These are phyloP conservation scores for Polietes domitor DNA, from an alignment of 2,888 invertebrate genomes.

Conservation along the genomic window DNA sequence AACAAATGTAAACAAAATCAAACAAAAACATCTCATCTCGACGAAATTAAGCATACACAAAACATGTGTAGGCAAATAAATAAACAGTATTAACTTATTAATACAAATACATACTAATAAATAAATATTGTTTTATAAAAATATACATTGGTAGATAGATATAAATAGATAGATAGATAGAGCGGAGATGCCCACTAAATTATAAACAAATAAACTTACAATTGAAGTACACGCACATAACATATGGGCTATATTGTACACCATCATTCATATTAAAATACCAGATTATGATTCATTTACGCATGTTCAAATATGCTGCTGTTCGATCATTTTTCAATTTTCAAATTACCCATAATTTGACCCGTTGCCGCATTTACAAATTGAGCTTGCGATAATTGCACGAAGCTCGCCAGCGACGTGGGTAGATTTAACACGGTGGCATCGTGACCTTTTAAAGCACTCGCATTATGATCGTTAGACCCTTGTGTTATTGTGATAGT, in stretches of 20 bases:
- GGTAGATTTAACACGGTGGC: slow-evolving; percentile 76
- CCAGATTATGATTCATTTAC: not conserved
- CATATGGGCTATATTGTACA: not conserved
- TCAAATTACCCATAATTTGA: slow-evolving; percentile 77
- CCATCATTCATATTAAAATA: not conserved
- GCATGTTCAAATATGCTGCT: not conserved
- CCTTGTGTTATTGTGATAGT: slow-evolving; percentile 79
- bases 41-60: not conserved
- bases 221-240: not conserved
- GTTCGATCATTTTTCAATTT: slow-evolving; percentile 76
- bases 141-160: not conserved
- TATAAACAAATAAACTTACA: not conserved
- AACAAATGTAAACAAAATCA: no score
- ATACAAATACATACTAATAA: not conserved
- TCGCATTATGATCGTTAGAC: slow-evolving; percentile 66
- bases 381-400: slow-evolving; percentile 77
- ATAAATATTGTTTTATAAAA: not conserved
- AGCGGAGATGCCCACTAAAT: no score
- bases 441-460: slow-evolving; percentile 74
- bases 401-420: slow-evolving; percentile 77
- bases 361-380: slow-evolving; percentile 76
- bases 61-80: not conserved
- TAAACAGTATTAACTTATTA: not conserved
- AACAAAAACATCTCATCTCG: not conserved
- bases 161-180: no score